These are phyloP conservation scores for Lasioglossum morio DNA, from an alignment of 2,888 invertebrate species.

Conservation along the genomic window DNA sequence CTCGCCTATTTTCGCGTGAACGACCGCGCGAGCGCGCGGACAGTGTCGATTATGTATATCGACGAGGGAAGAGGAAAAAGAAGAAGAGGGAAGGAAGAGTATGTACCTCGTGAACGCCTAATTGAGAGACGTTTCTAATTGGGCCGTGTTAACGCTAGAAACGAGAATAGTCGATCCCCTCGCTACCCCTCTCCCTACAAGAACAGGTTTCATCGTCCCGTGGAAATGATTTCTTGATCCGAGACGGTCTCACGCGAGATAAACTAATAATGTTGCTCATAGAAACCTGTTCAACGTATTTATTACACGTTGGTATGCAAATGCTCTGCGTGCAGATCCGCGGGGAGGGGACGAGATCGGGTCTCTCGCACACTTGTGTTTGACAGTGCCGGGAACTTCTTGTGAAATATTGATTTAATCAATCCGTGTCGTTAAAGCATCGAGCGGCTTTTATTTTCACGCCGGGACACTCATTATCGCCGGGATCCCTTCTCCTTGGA, in stretches of 20 bases:
- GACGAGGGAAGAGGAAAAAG: neutral
- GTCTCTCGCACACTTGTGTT: neutral
- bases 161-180: slow-evolving; percentile 36
- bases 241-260: slow-evolving; percentile 40
- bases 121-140: slow-evolving; percentile 52
- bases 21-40: neutral
- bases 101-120: slow-evolving; percentile 1
- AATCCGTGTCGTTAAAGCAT: slow-evolving; percentile 37
- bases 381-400: slow-evolving; percentile 24
- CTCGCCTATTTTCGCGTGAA: slow-evolving; percentile 50
- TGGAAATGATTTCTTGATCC: slow-evolving; percentile 59
- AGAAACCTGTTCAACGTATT: slow-evolving; percentile 57
- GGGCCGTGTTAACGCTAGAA: slow-evolving; percentile 49
- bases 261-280: slow-evolving; percentile 59
- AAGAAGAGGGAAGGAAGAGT: neutral
- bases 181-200: slow-evolving; percentile 13
- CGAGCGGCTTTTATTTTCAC: slow-evolving; percentile 35
- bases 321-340: slow-evolving; percentile 12
- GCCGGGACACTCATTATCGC: slow-evolving; percentile 26
- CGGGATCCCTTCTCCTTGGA: neutral
- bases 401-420: slow-evolving; percentile 60
- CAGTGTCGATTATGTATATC: slow-evolving; percentile 45
- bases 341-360: slow-evolving; percentile 2
- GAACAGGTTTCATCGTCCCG: slow-evolving; percentile 50
- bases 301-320: slow-evolving; percentile 56